Conservation (phyloP, 1,140 invertebrate species). For the Lepidurus apus region DNA sequence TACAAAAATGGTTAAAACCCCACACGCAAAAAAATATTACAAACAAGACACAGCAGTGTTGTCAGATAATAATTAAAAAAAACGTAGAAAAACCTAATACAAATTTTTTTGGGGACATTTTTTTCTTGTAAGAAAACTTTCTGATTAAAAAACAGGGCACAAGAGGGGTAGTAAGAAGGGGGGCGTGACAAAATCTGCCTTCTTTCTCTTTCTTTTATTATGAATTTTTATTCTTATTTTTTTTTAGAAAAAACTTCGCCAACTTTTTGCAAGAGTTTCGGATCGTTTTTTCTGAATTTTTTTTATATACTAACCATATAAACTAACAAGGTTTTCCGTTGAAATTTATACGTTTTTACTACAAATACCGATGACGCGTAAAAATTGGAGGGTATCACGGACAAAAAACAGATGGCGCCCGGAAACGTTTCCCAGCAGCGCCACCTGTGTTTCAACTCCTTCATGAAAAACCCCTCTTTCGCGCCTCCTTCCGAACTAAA, state of each 20-base stretch:
- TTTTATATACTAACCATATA: conserved; percentile 2
- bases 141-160: conserved; percentile 10
- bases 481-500: background rate
- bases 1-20: conserved; percentile 19
- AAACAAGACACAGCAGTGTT: conserved; percentile 21
- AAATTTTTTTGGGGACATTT: conserved; percentile 16
- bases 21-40: conserved; percentile 5
- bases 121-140: conserved; percentile 13
- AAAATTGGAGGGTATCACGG: conserved; percentile 18
- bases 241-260: background rate
- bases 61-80: background rate
- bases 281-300: background rate
- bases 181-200: conserved; percentile 17
- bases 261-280: background rate
- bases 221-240: too few relatives aligned
- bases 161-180: conserved; percentile 1
- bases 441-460: background rate
- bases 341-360: background rate
- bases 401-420: background rate
- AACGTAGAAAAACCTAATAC: conserved; percentile 18
- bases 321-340: background rate
- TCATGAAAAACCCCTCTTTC: background rate
- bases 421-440: background rate
- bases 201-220: background rate
- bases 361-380: conserved; percentile 15